phyloP scores from a whole-genome alignment of 2,888 invertebrate species.

The Athetis lepigone region DNA sequence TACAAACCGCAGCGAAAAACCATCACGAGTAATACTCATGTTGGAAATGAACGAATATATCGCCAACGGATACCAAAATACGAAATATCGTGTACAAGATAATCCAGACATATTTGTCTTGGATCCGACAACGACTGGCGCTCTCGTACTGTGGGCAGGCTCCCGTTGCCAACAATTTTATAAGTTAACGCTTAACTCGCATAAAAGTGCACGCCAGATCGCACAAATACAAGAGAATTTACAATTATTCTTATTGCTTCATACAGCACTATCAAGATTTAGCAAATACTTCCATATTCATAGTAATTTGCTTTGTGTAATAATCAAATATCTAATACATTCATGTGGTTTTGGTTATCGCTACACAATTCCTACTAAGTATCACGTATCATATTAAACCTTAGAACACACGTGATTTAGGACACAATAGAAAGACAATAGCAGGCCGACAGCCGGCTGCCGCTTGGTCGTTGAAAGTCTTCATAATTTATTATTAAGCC shows the following conservation, averaged over 20 bases:
- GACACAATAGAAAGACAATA: too few species aligned
- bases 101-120: constrained; percentile 61
- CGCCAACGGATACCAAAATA: constrained; percentile 30
- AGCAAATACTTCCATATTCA: constrained; percentile 15
- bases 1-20: not conserved
- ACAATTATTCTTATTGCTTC: constrained; percentile 26
- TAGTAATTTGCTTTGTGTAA: constrained; percentile 1
- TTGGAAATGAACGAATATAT: constrained; percentile 10
- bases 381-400: constrained; percentile 13
- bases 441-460: too few species aligned
- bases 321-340: constrained; percentile 45
- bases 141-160: constrained; percentile 38
- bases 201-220: constrained; percentile 47
- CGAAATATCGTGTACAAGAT: constrained; percentile 45
- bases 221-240: constrained; percentile 35
- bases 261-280: constrained; percentile 33
- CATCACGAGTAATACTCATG: constrained; percentile 6
- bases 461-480: too few species aligned
- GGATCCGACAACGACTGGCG: constrained; percentile 40
- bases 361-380: not conserved
- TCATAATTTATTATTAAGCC: too few species aligned
- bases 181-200: constrained; percentile 46
- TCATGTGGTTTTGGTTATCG: constrained; percentile 7
- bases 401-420: too few species aligned
- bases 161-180: constrained; percentile 51